These are phyloP conservation scores for Tryphoninae sp. DNA, from an alignment of 2,888 invertebrate genomes.

Conservation along the genomic window DNA sequence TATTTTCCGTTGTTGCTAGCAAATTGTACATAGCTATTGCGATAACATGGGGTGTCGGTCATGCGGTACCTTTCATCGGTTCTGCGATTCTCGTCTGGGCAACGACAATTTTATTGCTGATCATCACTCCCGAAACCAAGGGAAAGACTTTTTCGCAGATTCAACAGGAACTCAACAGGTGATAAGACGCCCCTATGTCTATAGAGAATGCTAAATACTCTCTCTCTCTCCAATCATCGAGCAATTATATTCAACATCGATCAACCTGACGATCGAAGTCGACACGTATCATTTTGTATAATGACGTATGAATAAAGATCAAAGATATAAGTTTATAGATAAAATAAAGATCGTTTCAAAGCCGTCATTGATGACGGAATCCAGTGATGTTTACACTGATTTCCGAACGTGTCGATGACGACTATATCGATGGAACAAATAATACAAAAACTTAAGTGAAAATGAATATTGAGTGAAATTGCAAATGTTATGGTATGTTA, in stretches of 20 bases:
- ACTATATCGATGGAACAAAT: no score
- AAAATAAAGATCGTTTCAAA: neutral
- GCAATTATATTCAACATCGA: neutral
- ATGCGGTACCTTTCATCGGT: conserved; percentile 68
- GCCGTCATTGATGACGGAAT: neutral
- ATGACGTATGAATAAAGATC: neutral
- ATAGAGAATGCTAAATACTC: neutral
- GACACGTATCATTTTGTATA: neutral
- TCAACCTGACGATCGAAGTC: neutral
- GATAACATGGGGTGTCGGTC: conserved; percentile 68
- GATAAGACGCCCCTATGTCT: conserved; percentile 15
- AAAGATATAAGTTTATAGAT: no score
- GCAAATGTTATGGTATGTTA: no score
- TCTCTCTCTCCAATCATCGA: neutral
- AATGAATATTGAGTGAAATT: no score
- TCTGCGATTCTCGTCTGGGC: conserved; percentile 63
- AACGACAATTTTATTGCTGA: conserved; percentile 58
- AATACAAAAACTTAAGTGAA: no score
- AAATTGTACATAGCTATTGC: conserved; percentile 71
- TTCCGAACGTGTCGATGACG: no score
- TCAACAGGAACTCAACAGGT: conserved; percentile 68
- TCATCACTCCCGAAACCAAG: conserved; percentile 71
- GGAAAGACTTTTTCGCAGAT: conserved; percentile 73
- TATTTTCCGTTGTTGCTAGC: conserved; percentile 53
- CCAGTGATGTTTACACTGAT: neutral